Base-by-base conservation (phyloP, 1,140 invertebrate genomes). In the Papilio polyxenes region DNA sequence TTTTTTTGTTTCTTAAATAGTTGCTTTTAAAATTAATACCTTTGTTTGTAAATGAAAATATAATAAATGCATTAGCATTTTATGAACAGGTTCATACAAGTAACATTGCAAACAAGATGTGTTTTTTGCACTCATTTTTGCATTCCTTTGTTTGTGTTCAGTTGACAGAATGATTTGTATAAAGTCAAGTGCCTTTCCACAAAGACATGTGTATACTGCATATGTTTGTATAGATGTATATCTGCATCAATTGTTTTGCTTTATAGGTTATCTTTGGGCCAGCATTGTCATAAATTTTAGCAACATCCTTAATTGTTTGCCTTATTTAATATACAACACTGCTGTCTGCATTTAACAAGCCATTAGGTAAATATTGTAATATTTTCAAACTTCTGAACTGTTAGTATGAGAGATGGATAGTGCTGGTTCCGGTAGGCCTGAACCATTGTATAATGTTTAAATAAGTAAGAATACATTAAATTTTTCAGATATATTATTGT, bases 401-500 rank as follows among this genome's bases (percentile, higher is more conserved):
- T 85, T 87, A 87, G 87, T 86, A 88, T 89, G 89, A 87, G 78
- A 87, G 81, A 80, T 86, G 88, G 79, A 85, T 87, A 87, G 83
- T 84, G 83, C 84, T 85, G 87, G 87, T 89, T 91, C 89, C 88
- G 88, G 88, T 85, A 82, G 91, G 92, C 90, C 91, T 91, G 91
- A 92, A 91, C 92, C 92, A 92, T 89, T 92, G 90, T 93, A 91
- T 91, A 92, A 94, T 93, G 90, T 92, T 94, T 92, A 93, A 72
- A 90, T 90, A 89, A 89, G 91, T 92, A 93, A 92, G 91, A 89
- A 92, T 91, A 93, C 92, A 92, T 93, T 93, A 92, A 92, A 94
- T 92, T 93, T 93, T 94, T 93, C 92, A 94, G 90, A 93, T 93
- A 93, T 93, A 94, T 93, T 93, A 94, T 94, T 94, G 90, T 93